Base-by-base conservation (phyloP, 2,888 invertebrate genomes). In the Pomacea canaliculata region DNA sequence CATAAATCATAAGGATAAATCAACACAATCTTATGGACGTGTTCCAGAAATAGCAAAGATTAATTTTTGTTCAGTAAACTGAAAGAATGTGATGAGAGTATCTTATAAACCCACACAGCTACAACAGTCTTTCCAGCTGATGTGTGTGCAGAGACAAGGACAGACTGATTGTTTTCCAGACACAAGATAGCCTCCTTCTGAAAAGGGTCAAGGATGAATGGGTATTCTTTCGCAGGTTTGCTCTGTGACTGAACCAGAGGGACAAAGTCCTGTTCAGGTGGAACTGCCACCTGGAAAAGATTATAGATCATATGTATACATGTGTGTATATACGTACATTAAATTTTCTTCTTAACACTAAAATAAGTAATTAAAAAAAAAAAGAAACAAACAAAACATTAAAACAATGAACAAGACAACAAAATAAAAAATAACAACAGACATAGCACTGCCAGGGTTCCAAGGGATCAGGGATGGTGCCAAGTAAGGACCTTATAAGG, bases 51-150 rank as follows among this genome's bases (percentile, higher is more conserved):
- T 23, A 27, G 1, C 9, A 70, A 23, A 23, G 23, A 23, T 23
- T 23, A 23, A 23, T 23, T 23, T 23, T 23, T 23, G 23, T 23
- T 23, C 23, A 23, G 23, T 23, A 23, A 23, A 23, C 23, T 23
- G 23, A 23, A 23, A 23, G 23, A 23, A 23, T 23, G 23, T 19
- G 49, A n/a, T 51, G 70, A 51, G n/a, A 71, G 12, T 23, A 68
- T 3, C 16, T 23, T 13, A 71, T 56, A 48, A 71, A 59, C 95
- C 94, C 93, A 98, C 95, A 99, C 97, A 8, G 99, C 99, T 27
- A 93, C 93, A 5, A 99, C 99, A 76, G 99, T 99, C 93, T 99
- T 99, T 73, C 99, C 99, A 69, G 99, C 99, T 7, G 99, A 99
- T 0, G 99, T 99, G 90, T 99, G 99, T 12, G 99, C 99, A 3